Percentiles rank a stretch among this genome's conserved stretches.
Conservation (phyloP, 2,888 invertebrate genomes). For the Griposia aprilina region DNA sequence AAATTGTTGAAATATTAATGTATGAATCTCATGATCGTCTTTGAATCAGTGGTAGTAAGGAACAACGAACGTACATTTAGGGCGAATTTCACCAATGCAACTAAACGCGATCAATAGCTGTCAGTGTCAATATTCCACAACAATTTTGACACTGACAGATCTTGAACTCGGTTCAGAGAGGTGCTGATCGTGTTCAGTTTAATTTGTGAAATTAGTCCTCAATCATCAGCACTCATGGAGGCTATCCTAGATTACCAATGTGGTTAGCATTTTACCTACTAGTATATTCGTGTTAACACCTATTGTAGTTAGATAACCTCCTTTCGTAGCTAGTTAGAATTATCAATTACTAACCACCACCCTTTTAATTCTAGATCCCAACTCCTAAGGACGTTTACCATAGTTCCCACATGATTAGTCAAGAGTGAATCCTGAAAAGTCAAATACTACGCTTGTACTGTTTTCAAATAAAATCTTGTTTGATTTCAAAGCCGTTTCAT, state of each 20-base stretch:
- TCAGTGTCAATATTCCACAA: too few species aligned
- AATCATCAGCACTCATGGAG: background rate
- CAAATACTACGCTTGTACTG: background rate
- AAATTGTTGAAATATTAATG: background rate
- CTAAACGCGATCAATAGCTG: too few species aligned
- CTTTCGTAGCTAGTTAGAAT: slow-evolving; percentile 4
- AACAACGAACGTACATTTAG: too few species aligned
- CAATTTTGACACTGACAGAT: too few species aligned
- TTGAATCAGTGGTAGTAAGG: background rate
- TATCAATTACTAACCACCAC: slow-evolving; percentile 20
- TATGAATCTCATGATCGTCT: background rate
- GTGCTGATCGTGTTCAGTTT: too few species aligned
- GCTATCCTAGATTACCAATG: background rate
- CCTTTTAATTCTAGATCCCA: slow-evolving; percentile 52
- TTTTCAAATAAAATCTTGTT: slow-evolving; percentile 46
- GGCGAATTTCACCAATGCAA: too few species aligned
- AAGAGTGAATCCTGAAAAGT: slow-evolving; percentile 26
- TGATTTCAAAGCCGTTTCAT: slow-evolving; percentile 35
- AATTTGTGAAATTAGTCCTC: too few species aligned
- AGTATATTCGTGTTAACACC: background rate
- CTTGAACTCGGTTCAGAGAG: too few species aligned
- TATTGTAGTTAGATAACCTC: background rate
- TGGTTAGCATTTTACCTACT: background rate
- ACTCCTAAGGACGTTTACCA: slow-evolving; percentile 24
- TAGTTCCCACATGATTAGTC: background rate